Base-by-base conservation (phyloP, 2,797 vertebrate genomes). In the Notolepis coatsorum region DNA sequence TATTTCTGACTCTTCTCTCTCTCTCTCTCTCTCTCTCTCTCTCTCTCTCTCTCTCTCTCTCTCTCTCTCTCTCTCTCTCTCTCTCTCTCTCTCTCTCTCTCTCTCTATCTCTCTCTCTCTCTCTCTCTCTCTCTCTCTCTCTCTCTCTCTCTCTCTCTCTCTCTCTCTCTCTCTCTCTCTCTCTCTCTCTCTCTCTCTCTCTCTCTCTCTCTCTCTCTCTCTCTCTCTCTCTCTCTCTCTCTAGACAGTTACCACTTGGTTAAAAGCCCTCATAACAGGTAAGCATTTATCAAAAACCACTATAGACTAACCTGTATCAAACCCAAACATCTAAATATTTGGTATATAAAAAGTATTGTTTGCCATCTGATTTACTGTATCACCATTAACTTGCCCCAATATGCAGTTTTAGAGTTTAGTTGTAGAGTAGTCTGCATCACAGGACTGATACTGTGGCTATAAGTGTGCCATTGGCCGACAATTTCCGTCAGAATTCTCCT, bases 231-330 rank as follows among this genome's bases (percentile, higher is more conserved):
- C 45, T 82, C 68, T 70, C 79, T 60, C n/a, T 72, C 83, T 84
- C 62, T 92, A 98, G 96, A 93, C 82, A 95, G 91, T 76, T 96
- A 96, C 84, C 93, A 94, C 86, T 89, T 98, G 91, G 95, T 97
- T 84, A 97, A 96, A 89, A 95, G 94, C 24, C 92, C 94, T 2
- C 95, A 96, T 61, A 96, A 95, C 94, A 98, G 97, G 97, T 97
- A 91, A 39, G 93, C 67, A 48, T 75, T 17, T 24, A 13, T 25
- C 0, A 1, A 1, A n/a, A n/a, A n/a, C n/a, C n/a, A n/a, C n/a
- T n/a, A n/a, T n/a, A n/a, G n/a, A n/a, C n/a, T n/a, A n/a, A n/a
- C n/a, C n/a, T n/a, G n/a, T n/a, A n/a, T n/a, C n/a, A n/a, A n/a
- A n/a, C n/a, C n/a, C n/a, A n/a, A n/a, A n/a, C n/a, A n/a, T n/a